Evolutionary conservation across 2,113 vertebrate genomes (phyloP), one percentile per base, ranked within the genome.

Genomic region (Hiodon tergisus): DNA sequence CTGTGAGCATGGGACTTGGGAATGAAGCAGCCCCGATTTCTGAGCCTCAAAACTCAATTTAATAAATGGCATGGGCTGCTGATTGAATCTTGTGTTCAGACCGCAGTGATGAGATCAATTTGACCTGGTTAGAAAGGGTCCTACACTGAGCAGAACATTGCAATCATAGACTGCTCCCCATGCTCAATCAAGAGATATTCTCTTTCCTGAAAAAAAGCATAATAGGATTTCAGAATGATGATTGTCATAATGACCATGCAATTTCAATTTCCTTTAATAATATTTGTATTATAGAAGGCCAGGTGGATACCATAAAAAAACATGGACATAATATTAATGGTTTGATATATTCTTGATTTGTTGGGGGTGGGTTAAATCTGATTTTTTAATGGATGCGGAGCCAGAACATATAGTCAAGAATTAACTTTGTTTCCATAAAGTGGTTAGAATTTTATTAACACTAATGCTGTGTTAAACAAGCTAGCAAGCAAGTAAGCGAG

Each of bases 21-120:
- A 48, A 11, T 48, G 13, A 48, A 3, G 9, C 13, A 69, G 52
- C 50, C n/a, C 68, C 9, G 7, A 57, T 71, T 71, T 8, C 51
- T 4, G 14, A 60, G n/a, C 31, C 57, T 60, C 57, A 48, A 46
- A 61, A 72, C 58, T 59, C 14, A 13, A 31, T 52, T 76, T 67
- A 63, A 10, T 65, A 70, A 50, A 70, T 73, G 52, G 73, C 78
- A 78, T 75, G 60, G 65, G 73, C 59, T 71, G 73, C 67, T 82
- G 73, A 82, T 79, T 78, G 70, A 75, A 79, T 79, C 73, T 74
- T 48, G 59, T 72, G 73, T 47, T 52, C 47, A 72, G 16, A 67
- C 3, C 47, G 72, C 17, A 71, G 60, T 76, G 78, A 72, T 60
- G 73, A 60, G 57, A 72, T 72, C 31, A 74, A 53, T 79, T 67